These are phyloP conservation scores for Ornithorhynchus anatinus DNA, from an alignment of 2,113 vertebrate genomes.

Conservation along the genomic window DNA sequence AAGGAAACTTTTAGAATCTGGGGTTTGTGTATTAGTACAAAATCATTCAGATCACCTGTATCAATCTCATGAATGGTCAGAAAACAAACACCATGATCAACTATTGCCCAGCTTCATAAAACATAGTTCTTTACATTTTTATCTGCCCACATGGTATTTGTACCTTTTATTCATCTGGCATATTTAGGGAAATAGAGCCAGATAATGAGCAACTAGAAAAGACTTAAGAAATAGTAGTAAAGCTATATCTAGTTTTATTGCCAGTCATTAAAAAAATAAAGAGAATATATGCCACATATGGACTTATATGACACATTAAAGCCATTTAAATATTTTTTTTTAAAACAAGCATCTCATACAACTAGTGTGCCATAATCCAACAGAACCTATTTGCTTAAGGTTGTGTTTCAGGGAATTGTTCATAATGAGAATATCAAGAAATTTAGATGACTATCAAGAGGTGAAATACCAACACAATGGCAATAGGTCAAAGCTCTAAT, in stretches of 20 bases:
- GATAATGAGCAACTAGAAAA: background rate
- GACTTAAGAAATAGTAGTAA: background rate
- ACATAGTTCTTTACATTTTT: background rate
- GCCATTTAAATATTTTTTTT: slow-evolving; percentile 9
- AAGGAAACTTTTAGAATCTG: slow-evolving; percentile 23
- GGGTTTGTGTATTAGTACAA: slow-evolving; percentile 21
- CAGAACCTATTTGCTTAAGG: slow-evolving; percentile 8
- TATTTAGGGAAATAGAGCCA: background rate
- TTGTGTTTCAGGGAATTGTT: slow-evolving; percentile 23
- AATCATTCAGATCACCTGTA: slow-evolving; percentile 1
- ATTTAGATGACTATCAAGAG: slow-evolving; percentile 34
- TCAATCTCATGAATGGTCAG: slow-evolving; percentile 3
- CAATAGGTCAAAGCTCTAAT: slow-evolving; percentile 30
- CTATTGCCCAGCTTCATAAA: background rate
- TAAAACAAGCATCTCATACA: slow-evolving; percentile 23
- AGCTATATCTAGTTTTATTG: background rate
- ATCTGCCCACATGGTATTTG: background rate
- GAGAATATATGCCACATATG: background rate
- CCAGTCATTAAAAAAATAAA: slow-evolving; percentile 27
- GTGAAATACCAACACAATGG: slow-evolving; percentile 37
- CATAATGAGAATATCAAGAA: slow-evolving; percentile 21
- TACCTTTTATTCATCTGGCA: background rate
- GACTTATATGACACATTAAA: slow-evolving; percentile 19
- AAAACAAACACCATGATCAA: slow-evolving; percentile 19
- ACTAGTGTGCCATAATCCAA: background rate